Evolutionary conservation across 1,140 invertebrate species (phyloP).

Genomic region (Ostrea edulis): DNA sequence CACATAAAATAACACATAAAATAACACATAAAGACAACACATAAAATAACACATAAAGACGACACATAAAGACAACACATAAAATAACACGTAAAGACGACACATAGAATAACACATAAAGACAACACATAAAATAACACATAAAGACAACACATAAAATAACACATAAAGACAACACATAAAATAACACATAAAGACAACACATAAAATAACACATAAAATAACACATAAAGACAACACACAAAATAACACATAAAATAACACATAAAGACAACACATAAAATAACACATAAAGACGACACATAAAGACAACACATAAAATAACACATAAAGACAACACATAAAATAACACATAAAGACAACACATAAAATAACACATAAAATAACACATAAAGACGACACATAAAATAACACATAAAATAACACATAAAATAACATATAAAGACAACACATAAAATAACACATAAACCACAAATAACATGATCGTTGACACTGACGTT

Average conservation of each 20-base stretch:
- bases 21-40: conserved; percentile 43
- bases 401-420: too few relatives aligned
- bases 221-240: conserved; percentile 43
- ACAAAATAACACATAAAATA: too few relatives aligned
- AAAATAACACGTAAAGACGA: too few relatives aligned
- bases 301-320: too few relatives aligned
- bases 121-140: conserved; percentile 11
- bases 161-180: conserved; percentile 37
- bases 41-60: too few relatives aligned
- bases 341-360: conserved; percentile 42
- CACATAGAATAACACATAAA: too few relatives aligned
- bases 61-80: conserved; percentile 37
- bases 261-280: conserved; percentile 36
- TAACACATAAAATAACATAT: too few relatives aligned
- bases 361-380: neutral
- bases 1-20: too few relatives aligned
- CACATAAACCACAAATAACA: too few relatives aligned
- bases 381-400: conserved; percentile 49
- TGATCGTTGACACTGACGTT: too few relatives aligned
- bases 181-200: conserved; percentile 47
- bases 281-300: conserved; percentile 47
- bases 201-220: too few relatives aligned
- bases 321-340: conserved; percentile 43
- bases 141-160: conserved; percentile 40
- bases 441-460: conserved; percentile 21